phyloP scores from a whole-genome alignment of 2,113 vertebrate genomes.

The Datnioides undecimradiatus region DNA sequence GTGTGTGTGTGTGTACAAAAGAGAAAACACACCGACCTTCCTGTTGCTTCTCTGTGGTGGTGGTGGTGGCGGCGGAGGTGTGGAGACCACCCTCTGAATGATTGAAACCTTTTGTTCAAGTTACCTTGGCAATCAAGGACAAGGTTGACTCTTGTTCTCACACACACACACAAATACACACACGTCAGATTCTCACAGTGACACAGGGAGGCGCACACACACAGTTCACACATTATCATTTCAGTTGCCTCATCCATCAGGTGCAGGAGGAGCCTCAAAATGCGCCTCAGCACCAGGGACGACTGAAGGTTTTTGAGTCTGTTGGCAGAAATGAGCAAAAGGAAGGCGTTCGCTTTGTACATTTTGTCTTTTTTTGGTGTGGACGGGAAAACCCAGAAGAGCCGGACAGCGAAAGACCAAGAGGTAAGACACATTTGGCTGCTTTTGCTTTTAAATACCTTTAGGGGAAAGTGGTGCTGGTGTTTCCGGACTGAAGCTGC shows the following conservation, averaged over 20 bases:
- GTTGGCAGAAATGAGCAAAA: not conserved
- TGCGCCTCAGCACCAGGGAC: not conserved
- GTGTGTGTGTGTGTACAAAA: no score
- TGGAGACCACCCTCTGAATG: no score
- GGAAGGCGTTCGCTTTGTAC: not conserved
- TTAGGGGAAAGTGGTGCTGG: not conserved
- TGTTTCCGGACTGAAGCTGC: not conserved
- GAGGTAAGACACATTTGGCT: not conserved
- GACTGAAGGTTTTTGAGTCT: not conserved
- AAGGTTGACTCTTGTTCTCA: constrained; percentile 30
- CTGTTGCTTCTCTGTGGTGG: no score
- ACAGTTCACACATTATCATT: not conserved
- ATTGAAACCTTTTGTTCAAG: constrained; percentile 6
- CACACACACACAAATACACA: no score
- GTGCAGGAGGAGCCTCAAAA: not conserved
- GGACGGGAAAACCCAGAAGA: not conserved
- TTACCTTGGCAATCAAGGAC: constrained; percentile 48
- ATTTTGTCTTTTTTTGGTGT: not conserved
- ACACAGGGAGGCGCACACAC: not conserved
- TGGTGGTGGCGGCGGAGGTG: no score
- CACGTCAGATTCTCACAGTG: not conserved
- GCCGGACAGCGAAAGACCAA: not conserved
- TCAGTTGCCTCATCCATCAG: not conserved
- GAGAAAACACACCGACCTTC: no score
- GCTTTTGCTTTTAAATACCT: not conserved